Evolutionary conservation across 2,797 vertebrate species (phyloP).

Genomic region (Anas bahamensis): DNA sequence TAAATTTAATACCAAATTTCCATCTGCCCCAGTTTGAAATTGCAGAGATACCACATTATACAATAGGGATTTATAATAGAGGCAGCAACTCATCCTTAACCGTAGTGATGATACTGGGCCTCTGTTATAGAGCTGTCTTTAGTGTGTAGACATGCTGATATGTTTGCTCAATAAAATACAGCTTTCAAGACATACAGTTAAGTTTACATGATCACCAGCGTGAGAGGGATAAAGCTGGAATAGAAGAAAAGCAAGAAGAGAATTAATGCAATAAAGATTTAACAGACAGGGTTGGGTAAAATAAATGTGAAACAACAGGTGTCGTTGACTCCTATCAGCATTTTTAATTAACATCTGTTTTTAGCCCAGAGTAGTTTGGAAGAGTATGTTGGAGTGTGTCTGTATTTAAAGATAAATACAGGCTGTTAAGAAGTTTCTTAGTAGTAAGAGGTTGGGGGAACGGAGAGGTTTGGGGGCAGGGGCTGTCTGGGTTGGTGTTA

Average conservation of each 20-base stretch:
- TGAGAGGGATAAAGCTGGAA: conserved; percentile 69
- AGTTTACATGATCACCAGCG: conserved; percentile 67
- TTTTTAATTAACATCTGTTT: conserved; percentile 78
- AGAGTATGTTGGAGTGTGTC: conserved; percentile 33
- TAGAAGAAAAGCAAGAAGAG: conserved; percentile 65
- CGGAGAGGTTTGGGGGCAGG: neutral
- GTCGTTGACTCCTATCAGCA: conserved; percentile 65
- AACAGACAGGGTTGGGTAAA: conserved; percentile 63
- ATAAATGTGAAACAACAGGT: conserved; percentile 76
- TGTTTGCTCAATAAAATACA: conserved; percentile 69
- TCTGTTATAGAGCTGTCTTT: conserved; percentile 63
- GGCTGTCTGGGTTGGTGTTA: neutral
- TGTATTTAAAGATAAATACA: conserved; percentile 73
- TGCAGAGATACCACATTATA: conserved; percentile 1
- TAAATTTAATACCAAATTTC: conserved; percentile 50
- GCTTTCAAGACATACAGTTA: conserved; percentile 64
- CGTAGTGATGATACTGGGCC: neutral
- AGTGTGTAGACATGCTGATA: conserved; percentile 69
- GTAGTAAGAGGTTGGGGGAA: conserved; percentile 47
- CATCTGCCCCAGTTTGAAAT: conserved; percentile 45
- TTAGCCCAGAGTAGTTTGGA: conserved; percentile 69
- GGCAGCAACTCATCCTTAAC: conserved; percentile 63
- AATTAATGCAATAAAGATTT: conserved; percentile 74
- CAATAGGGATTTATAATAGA: conserved; percentile 58
- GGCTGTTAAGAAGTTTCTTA: conserved; percentile 51